phyloP scores from a whole-genome alignment of 1,140 invertebrate genomes.

The Asobara japonica region DNA sequence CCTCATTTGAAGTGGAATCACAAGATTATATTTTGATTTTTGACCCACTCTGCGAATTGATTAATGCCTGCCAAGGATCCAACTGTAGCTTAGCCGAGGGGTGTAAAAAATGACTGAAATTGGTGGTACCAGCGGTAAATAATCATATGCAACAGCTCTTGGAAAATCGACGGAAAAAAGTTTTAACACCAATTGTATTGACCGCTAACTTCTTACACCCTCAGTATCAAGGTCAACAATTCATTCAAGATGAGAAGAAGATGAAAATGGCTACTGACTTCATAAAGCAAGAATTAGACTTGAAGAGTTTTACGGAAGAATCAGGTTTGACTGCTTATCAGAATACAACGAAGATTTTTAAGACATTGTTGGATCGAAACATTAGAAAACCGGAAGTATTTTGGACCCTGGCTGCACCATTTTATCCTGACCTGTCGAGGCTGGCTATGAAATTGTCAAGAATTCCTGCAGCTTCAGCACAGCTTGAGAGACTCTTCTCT shows the following conservation, averaged over 20 bases:
- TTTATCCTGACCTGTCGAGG: background rate
- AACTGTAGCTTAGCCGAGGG: conserved; percentile 16
- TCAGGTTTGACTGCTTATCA: background rate
- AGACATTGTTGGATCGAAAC: background rate
- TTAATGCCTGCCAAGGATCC: conserved; percentile 26
- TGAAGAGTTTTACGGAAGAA: too few species aligned
- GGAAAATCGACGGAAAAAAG: conserved; percentile 16
- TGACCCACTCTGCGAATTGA: conserved; percentile 22
- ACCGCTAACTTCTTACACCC: conserved; percentile 29
- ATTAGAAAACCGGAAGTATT: background rate
- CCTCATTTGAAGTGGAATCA: conserved; percentile 14
- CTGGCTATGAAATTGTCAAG: background rate
- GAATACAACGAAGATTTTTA: background rate
- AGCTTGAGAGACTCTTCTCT: conserved; percentile 20
- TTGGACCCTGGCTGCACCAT: background rate
- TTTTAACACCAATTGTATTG: conserved; percentile 11
- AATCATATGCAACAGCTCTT: background rate
- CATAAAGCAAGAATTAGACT: too few species aligned
- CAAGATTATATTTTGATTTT: conserved; percentile 17
- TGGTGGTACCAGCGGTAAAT: background rate
- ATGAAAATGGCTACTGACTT: too few species aligned
- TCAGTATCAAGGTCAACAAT: background rate
- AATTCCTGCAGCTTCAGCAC: conserved; percentile 22
- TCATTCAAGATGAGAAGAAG: background rate
- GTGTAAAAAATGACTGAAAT: conserved; percentile 20